These are phyloP conservation scores for Mizuhopecten yessoensis DNA, from an alignment of 1,140 invertebrate genomes.

Conservation along the genomic window DNA sequence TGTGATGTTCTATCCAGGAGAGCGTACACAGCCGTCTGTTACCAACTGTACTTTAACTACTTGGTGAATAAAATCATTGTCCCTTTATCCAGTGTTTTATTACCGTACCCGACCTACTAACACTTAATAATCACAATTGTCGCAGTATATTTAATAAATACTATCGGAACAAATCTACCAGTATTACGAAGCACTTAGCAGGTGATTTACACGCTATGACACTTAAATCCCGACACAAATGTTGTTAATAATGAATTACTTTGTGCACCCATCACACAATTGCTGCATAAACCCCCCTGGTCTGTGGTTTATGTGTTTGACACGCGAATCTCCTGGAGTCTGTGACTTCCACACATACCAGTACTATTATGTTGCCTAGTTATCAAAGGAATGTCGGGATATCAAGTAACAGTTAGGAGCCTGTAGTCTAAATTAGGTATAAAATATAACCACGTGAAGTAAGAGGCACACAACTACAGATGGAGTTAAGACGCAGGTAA, in stretches of 20 bases:
- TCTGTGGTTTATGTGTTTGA: too few species aligned
- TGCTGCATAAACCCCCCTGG: not conserved
- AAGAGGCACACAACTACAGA: not conserved
- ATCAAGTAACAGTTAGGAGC: not conserved
- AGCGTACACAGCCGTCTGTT: not conserved
- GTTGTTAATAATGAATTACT: not conserved
- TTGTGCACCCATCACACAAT: not conserved
- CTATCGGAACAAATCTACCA: not conserved
- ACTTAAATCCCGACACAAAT: not conserved
- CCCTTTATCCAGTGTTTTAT: not conserved
- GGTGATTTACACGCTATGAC: conserved; percentile 18
- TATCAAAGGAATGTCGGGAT: not conserved
- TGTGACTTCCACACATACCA: not conserved
- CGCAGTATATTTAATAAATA: not conserved
- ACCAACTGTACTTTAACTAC: not conserved
- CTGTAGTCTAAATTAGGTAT: not conserved
- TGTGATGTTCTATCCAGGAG: too few species aligned
- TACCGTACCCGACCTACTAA: not conserved
- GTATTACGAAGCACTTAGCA: conserved; percentile 27
- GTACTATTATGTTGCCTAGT: not conserved
- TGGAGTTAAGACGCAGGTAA: not conserved
- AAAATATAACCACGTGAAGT: not conserved
- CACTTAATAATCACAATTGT: not conserved
- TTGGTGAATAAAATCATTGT: not conserved
- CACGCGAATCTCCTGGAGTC: not conserved